Conservation (phyloP, 2,113 vertebrate species). For the Heteronetta atricapilla region DNA sequence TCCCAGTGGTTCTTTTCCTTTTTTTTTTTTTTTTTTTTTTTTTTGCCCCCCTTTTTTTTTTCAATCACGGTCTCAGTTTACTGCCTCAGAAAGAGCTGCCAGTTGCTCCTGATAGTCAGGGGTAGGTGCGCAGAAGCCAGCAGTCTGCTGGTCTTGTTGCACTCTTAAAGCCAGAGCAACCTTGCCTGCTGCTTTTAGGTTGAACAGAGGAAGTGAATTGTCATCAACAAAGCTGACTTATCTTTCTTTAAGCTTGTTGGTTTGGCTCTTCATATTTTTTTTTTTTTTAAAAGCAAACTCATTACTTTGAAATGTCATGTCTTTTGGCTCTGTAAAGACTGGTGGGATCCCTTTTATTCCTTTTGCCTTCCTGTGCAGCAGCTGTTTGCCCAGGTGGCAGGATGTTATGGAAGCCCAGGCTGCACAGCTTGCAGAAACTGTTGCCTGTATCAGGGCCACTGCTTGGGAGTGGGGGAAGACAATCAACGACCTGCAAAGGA, state of each 20-base stretch:
- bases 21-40: not conserved
- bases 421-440: not conserved
- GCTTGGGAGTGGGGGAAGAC: not conserved
- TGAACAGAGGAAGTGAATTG: not conserved
- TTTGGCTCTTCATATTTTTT: not conserved
- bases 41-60: not conserved
- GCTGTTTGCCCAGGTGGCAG: conserved; percentile 49
- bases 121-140: not conserved
- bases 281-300: not conserved
- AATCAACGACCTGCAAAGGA: not conserved
- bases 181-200: not conserved
- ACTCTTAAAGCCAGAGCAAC: not conserved
- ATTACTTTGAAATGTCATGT: not conserved
- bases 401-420: conserved; percentile 20
- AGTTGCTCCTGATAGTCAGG: not conserved
- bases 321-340: not conserved
- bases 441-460: not conserved
- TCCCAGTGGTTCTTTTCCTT: not conserved
- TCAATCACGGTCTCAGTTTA: not conserved
- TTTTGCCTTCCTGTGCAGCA: conserved; percentile 30
- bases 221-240: not conserved
- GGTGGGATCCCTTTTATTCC: not conserved
- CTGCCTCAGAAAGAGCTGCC: not conserved
- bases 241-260: not conserved
- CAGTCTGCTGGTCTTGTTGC: not conserved